Conservation (phyloP, 2,113 vertebrate genomes). For the Plotosus lineatus region DNA sequence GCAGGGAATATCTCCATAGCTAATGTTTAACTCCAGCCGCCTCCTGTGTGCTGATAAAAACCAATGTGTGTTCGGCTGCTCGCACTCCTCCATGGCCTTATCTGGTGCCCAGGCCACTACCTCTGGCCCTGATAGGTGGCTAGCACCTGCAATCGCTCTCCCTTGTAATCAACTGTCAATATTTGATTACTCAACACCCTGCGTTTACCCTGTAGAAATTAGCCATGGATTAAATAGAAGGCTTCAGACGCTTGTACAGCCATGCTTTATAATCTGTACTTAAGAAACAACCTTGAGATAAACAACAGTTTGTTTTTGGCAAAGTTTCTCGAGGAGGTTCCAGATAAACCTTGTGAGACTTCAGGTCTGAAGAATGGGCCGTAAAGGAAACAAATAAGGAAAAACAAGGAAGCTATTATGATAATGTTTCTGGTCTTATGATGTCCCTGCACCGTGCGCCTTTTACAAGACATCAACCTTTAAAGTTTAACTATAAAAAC, state of each 20-base stretch:
- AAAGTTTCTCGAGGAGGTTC: slow-evolving; percentile 10
- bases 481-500: neutral
- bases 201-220: neutral
- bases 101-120: slow-evolving; percentile 44
- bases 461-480: neutral
- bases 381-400: neutral
- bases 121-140: slow-evolving; percentile 40
- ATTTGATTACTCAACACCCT: slow-evolving; percentile 37
- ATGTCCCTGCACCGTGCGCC: too few species aligned
- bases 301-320: slow-evolving; percentile 8
- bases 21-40: slow-evolving; percentile 58
- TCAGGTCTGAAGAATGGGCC: neutral
- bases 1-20: slow-evolving; percentile 30
- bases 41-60: slow-evolving; percentile 57
- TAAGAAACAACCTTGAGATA: slow-evolving; percentile 50
- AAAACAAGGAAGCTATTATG: slow-evolving; percentile 21
- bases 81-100: slow-evolving; percentile 51
- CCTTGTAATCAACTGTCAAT: slow-evolving; percentile 49
- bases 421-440: neutral
- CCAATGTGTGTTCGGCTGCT: slow-evolving; percentile 9
- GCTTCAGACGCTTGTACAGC: slow-evolving; percentile 12
- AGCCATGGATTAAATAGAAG: slow-evolving; percentile 18
- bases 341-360: neutral
- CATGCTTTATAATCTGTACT: slow-evolving; percentile 61
- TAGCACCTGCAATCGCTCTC: slow-evolving; percentile 40